Conservation (phyloP, 2,888 invertebrate species). For the Euplexia lucipara region DNA sequence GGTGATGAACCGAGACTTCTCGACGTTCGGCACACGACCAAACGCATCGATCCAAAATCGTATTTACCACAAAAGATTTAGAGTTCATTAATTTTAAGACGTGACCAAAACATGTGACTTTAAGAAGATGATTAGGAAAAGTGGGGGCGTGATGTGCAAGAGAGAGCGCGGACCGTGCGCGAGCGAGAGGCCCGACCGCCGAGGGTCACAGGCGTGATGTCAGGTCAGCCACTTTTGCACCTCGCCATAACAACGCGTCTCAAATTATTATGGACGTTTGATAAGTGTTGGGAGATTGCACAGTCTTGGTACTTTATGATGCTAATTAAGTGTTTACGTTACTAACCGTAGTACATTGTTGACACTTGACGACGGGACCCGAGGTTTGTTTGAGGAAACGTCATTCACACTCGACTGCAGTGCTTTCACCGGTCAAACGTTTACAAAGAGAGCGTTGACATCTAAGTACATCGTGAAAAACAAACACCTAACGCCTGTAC, state of each 20-base stretch:
- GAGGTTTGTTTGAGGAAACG: constrained; percentile 76
- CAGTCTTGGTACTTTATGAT: constrained; percentile 88
- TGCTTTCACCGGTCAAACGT: constrained; percentile 74
- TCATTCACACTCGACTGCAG: constrained; percentile 74
- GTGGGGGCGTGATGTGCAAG: constrained; percentile 90
- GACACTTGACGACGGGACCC: constrained; percentile 72
- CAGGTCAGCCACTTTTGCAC: constrained; percentile 92
- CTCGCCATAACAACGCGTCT: constrained; percentile 91
- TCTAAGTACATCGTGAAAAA: constrained; percentile 59
- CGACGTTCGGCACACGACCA: constrained; percentile 69
- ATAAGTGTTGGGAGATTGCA: constrained; percentile 90
- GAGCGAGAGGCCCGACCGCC: constrained; percentile 78
- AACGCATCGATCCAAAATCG: constrained; percentile 81
- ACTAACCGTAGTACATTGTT: constrained; percentile 75
- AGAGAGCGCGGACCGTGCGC: constrained; percentile 75
- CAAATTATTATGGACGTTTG: constrained; percentile 91
- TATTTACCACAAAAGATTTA: constrained; percentile 85
- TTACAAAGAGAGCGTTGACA: constrained; percentile 72
- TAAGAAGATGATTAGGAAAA: constrained; percentile 88
- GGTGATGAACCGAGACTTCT: constrained; percentile 85
- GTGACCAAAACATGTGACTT: constrained; percentile 88
- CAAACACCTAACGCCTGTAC: constrained; percentile 64
- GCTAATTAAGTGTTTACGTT: constrained; percentile 89
- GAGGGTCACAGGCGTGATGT: constrained; percentile 91
- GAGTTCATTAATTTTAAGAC: constrained; percentile 88